These are phyloP conservation scores for Lepidurus apus DNA, from an alignment of 1,140 invertebrate species.

Conservation along the genomic window DNA sequence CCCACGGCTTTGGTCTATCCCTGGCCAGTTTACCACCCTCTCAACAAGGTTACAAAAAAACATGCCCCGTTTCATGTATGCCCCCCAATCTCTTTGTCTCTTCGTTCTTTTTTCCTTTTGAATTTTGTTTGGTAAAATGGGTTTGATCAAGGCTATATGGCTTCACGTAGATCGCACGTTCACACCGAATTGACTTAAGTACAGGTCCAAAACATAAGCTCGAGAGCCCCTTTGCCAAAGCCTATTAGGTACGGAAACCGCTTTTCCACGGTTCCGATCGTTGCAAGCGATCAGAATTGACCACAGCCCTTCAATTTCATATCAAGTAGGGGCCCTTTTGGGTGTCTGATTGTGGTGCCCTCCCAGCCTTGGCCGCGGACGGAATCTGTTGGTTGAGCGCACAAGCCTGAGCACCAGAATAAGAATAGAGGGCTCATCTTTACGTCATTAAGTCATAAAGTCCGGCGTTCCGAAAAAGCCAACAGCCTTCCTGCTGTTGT, in stretches of 20 bases:
- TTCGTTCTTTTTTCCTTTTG: neutral
- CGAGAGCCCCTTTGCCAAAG: too few relatives aligned
- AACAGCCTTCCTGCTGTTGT: neutral
- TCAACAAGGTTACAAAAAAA: neutral
- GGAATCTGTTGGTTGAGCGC: too few relatives aligned
- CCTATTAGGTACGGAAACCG: too few relatives aligned
- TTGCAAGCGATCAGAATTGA: too few relatives aligned
- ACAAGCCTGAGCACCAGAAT: too few relatives aligned
- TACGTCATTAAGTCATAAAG: slow-evolving; percentile 16
- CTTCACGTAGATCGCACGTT: neutral
- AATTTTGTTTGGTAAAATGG: neutral
- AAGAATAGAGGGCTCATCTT: too few relatives aligned
- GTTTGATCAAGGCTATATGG: neutral
- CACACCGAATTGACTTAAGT: slow-evolving; percentile 7
- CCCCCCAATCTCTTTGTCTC: neutral
- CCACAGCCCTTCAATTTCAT: too few relatives aligned
- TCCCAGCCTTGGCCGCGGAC: too few relatives aligned
- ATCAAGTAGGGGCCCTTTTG: too few relatives aligned
- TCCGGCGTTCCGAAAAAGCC: neutral
- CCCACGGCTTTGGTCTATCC: neutral
- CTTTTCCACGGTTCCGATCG: too few relatives aligned
- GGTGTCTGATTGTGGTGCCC: too few relatives aligned
- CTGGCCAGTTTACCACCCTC: neutral
- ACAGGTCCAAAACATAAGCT: neutral
- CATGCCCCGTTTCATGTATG: neutral